Percentiles rank a stretch among this genome's conserved stretches.
These are phyloP conservation scores for Solenodon paradoxus DNA, from an alignment of 2,113 vertebrate species.

Conservation along the genomic window DNA sequence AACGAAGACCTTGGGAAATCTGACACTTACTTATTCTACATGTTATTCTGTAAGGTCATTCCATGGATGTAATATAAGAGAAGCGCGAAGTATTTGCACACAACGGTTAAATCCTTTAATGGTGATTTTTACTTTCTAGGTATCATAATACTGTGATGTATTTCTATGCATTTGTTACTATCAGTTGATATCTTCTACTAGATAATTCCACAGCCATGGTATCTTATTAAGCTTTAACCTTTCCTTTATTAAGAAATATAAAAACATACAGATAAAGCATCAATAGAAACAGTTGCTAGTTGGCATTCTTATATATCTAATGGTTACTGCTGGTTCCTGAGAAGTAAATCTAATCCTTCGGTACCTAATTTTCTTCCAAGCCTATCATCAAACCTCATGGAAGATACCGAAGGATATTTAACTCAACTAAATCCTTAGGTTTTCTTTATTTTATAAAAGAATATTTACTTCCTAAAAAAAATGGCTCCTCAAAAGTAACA, in stretches of 20 bases:
- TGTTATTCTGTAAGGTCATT: background rate
- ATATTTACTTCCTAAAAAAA: background rate
- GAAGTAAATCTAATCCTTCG: constrained; percentile 45
- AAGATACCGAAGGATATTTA: background rate
- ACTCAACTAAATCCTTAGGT: constrained; percentile 11
- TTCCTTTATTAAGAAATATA: constrained; percentile 52
- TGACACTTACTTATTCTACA: background rate
- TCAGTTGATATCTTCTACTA: background rate
- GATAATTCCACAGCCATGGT: background rate
- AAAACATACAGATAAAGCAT: constrained; percentile 30
- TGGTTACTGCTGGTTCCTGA: constrained; percentile 13
- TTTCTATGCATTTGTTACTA: constrained; percentile 23
- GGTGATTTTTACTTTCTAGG: background rate
- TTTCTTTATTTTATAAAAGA: constrained; percentile 40
- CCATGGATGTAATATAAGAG: background rate
- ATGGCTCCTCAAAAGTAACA: background rate
- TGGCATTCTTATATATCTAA: constrained; percentile 21
- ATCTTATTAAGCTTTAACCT: constrained; percentile 42
- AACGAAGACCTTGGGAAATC: background rate
- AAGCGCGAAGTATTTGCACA: background rate
- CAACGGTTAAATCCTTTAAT: background rate
- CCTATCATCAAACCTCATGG: background rate
- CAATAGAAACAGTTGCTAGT: constrained; percentile 42
- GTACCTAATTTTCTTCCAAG: constrained; percentile 9
- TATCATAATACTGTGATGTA: background rate